phyloP scores from a whole-genome alignment of 2,888 invertebrate species.

The Sympetrum striolatum region DNA sequence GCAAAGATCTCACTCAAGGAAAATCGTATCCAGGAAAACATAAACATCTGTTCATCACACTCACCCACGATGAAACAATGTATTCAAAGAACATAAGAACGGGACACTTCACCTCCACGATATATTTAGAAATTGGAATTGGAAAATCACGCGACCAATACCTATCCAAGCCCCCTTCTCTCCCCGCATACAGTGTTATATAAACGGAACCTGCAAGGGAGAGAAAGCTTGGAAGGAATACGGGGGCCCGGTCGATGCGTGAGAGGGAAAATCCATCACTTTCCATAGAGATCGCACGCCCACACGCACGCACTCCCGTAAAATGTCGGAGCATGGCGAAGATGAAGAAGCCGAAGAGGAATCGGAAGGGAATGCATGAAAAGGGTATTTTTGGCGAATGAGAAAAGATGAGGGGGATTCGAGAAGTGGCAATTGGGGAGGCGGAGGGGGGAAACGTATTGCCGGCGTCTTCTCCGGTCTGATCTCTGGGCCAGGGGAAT shows the following conservation, averaged over 20 bases:
- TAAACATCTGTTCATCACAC: too few species aligned
- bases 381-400: slow-evolving; percentile 23
- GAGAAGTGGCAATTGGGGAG: neutral
- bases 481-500: neutral
- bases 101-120: too few species aligned
- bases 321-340: slow-evolving; percentile 2
- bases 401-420: neutral
- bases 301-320: neutral
- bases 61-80: too few species aligned
- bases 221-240: neutral
- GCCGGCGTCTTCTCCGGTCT: neutral
- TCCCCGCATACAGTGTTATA: too few species aligned
- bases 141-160: too few species aligned
- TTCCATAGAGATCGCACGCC: neutral
- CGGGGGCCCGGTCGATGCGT: slow-evolving; percentile 12
- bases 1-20: too few species aligned
- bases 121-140: too few species aligned
- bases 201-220: neutral
- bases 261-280: slow-evolving; percentile 31
- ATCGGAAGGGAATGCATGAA: neutral
- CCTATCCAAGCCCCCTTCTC: too few species aligned
- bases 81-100: too few species aligned
- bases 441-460: neutral
- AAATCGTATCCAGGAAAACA: too few species aligned
- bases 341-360: slow-evolving; percentile 22